Percentiles rank a stretch among this genome's conserved stretches.
phyloP scores from a whole-genome alignment of 2,888 invertebrate species.

The Epirrhoe alternata region DNA sequence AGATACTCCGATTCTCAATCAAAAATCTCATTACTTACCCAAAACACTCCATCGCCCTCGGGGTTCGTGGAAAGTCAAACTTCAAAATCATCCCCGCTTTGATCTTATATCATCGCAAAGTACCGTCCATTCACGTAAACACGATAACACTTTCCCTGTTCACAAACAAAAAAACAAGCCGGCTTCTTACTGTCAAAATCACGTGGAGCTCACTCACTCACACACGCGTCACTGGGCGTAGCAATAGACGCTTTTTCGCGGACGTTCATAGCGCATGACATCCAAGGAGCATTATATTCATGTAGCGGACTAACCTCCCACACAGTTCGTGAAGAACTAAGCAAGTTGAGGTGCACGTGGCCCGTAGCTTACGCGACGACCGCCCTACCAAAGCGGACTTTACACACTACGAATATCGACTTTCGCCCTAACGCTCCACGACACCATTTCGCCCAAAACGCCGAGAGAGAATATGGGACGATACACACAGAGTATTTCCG shows the following conservation, averaged over 20 bases:
- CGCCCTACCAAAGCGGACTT: slow-evolving; percentile 78
- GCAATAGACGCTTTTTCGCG: slow-evolving; percentile 73
- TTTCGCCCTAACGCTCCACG: slow-evolving; percentile 71
- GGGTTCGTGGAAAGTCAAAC: slow-evolving; percentile 57
- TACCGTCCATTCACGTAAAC: slow-evolving; percentile 54
- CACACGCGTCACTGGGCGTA: slow-evolving; percentile 64
- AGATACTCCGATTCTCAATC: slow-evolving; percentile 55
- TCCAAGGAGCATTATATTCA: slow-evolving; percentile 75
- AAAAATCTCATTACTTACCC: slow-evolving; percentile 70
- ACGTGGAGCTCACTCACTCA: slow-evolving; percentile 69
- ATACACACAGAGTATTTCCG: slow-evolving; percentile 79
- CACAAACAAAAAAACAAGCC: slow-evolving; percentile 58
- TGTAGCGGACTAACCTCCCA: slow-evolving; percentile 83
- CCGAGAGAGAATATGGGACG: slow-evolving; percentile 80
- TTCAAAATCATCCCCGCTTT: slow-evolving; percentile 57
- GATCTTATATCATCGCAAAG: slow-evolving; percentile 63
- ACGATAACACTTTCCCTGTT: slow-evolving; percentile 67
- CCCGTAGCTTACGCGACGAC: slow-evolving; percentile 80
- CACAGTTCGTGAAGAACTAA: slow-evolving; percentile 84
- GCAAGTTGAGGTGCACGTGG: slow-evolving; percentile 83
- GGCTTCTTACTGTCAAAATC: slow-evolving; percentile 80
- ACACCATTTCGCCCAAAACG: slow-evolving; percentile 69
- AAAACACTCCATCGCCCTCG: slow-evolving; percentile 69
- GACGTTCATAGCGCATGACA: slow-evolving; percentile 75
- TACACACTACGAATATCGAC: slow-evolving; percentile 74